These are phyloP conservation scores for Calameuta idolon DNA, from an alignment of 2,888 invertebrate species.

Conservation along the genomic window DNA sequence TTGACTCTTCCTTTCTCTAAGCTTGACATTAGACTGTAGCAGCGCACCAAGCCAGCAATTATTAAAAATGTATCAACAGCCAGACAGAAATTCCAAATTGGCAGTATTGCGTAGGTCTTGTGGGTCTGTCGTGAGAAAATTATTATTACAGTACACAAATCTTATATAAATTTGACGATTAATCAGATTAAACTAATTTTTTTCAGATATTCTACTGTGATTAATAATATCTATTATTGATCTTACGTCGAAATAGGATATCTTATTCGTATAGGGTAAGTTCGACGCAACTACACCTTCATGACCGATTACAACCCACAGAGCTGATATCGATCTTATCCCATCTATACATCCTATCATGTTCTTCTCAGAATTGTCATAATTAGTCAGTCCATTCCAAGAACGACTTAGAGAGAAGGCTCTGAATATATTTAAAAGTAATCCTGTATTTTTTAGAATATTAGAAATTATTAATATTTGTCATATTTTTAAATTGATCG, in stretches of 20 bases:
- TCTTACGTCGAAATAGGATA: conserved; percentile 22
- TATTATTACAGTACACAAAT: neutral
- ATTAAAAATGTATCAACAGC: conserved; percentile 20
- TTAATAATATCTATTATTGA: neutral
- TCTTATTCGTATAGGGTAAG: conserved; percentile 17
- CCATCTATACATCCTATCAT: conserved; percentile 19
- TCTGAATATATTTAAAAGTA: neutral
- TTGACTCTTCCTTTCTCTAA: conserved; percentile 17
- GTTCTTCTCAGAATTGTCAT: conserved; percentile 3
- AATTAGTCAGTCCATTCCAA: conserved; percentile 19
- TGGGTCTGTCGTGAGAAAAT: conserved; percentile 10
- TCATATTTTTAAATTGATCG: neutral
- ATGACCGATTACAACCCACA: conserved; percentile 20
- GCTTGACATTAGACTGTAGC: conserved; percentile 15
- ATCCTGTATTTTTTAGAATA: neutral
- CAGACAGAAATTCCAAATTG: conserved; percentile 20
- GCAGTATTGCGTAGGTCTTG: conserved; percentile 7
- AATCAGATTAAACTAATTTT: neutral
- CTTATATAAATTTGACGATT: neutral
- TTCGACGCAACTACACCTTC: conserved; percentile 14
- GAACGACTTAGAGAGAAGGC: conserved; percentile 22
- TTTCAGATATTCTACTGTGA: neutral
- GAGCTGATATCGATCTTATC: conserved; percentile 16
- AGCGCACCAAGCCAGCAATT: conserved; percentile 20
- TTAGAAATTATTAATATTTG: neutral